phyloP scores from a whole-genome alignment of 2,113 vertebrate genomes.

The Solea solea region DNA sequence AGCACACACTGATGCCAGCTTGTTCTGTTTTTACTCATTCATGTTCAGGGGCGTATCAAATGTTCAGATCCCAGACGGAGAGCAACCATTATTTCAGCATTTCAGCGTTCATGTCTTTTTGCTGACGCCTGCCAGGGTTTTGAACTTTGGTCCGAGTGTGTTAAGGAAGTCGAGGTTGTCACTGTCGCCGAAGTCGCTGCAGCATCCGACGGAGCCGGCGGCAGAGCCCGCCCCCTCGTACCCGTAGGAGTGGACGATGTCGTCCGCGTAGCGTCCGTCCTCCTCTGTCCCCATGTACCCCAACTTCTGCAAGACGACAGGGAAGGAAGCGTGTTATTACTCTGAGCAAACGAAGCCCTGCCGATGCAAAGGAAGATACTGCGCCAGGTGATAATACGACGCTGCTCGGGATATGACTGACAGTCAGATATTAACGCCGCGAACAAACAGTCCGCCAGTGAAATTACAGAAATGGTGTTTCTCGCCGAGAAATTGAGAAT shows the following conservation, averaged over 20 bases:
- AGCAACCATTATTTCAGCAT: conserved; percentile 15
- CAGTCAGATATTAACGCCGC: conserved; percentile 51
- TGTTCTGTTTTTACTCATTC: conserved; percentile 24
- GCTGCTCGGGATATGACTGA: conserved; percentile 52
- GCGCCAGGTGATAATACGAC: conserved; percentile 16
- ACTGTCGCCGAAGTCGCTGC: conserved; percentile 85
- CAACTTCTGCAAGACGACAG: conserved; percentile 62
- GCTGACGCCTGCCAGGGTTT: conserved; percentile 86
- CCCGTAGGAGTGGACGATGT: conserved; percentile 85
- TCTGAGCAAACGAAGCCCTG: neutral
- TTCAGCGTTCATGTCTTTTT: conserved; percentile 75
- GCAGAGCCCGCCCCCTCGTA: conserved; percentile 90
- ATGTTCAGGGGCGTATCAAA: conserved; percentile 18
- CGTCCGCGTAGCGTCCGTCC: conserved; percentile 78
- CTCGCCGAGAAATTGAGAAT: conserved; percentile 38
- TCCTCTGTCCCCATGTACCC: conserved; percentile 28
- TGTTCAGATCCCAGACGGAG: conserved; percentile 12
- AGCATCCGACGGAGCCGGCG: conserved; percentile 91
- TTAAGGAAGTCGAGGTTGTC: conserved; percentile 88
- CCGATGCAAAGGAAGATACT: conserved; percentile 14
- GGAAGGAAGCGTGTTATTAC: conserved; percentile 37
- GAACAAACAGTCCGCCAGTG: conserved; percentile 29
- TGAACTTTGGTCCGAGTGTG: conserved; percentile 92
- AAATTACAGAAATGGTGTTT: conserved; percentile 32
- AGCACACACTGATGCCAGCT: conserved; percentile 5